These are phyloP conservation scores for Bombus terrestris DNA, from an alignment of 1,140 invertebrate genomes.

Conservation along the genomic window DNA sequence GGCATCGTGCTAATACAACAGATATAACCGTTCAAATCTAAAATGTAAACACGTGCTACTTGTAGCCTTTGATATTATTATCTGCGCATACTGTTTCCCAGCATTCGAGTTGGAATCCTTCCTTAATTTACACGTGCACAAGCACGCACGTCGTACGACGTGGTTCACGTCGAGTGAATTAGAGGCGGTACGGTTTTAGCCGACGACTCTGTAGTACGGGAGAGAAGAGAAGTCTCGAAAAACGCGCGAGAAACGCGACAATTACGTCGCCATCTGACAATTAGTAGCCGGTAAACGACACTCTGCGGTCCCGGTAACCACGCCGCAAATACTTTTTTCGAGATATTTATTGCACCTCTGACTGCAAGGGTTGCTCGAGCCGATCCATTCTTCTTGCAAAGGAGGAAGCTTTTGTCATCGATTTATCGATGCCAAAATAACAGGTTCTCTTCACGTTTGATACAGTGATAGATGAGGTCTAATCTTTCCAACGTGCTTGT, in stretches of 20 bases:
- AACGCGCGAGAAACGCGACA: conserved; percentile 74
- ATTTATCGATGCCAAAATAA: conserved; percentile 54
- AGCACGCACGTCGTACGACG: conserved; percentile 31
- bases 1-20: conserved; percentile 6
- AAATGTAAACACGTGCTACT: conserved; percentile 25
- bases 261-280: conserved; percentile 80
- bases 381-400: conserved; percentile 20
- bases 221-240: conserved; percentile 54
- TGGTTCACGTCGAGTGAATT: conserved; percentile 62
- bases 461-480: background rate
- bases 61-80: conserved; percentile 49
- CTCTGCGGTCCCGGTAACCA: conserved; percentile 47
- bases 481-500: background rate
- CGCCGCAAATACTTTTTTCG: conserved; percentile 73
- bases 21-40: background rate
- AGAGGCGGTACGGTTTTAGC: conserved; percentile 74
- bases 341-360: conserved; percentile 72
- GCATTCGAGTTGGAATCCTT: conserved; percentile 44
- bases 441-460: background rate
- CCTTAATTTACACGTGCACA: conserved; percentile 48
- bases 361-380: conserved; percentile 20
- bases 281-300: conserved; percentile 78
- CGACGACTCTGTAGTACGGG: conserved; percentile 44
- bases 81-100: conserved; percentile 21
- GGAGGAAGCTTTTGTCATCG: conserved; percentile 30